Evolutionary conservation across 2,113 vertebrate genomes (phyloP).

Genomic region (Meriones unguiculatus): DNA sequence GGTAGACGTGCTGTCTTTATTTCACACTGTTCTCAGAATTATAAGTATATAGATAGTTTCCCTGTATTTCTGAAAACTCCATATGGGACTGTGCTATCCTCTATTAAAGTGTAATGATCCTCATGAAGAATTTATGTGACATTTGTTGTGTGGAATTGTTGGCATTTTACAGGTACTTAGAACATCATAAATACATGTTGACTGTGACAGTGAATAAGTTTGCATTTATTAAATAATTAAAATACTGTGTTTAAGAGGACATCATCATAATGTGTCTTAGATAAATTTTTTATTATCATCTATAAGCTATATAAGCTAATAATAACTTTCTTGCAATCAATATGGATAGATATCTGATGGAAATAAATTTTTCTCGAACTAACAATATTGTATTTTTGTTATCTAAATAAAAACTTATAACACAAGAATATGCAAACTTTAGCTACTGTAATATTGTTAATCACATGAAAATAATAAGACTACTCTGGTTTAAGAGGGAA

Average conservation of each 20-base stretch:
- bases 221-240: slow-evolving; percentile 42
- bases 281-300: not conserved
- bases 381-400: not conserved
- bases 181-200: not conserved
- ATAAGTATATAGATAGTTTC: not conserved
- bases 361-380: slow-evolving; percentile 10
- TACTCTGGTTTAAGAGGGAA: slow-evolving; percentile 50
- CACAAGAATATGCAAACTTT: not conserved
- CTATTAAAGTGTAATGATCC: not conserved
- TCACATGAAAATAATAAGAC: slow-evolving; percentile 19
- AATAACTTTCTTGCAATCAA: not conserved
- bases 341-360: not conserved
- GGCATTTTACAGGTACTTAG: not conserved
- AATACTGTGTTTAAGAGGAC: not conserved
- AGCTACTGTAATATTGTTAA: slow-evolving; percentile 45
- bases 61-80: not conserved
- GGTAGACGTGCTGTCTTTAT: not conserved
- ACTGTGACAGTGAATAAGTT: not conserved
- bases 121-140: not conserved
- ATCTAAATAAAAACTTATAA: slow-evolving; percentile 25
- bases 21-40: not conserved
- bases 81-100: not conserved
- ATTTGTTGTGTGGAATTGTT: not conserved
- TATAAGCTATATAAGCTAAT: not conserved
- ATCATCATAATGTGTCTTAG: slow-evolving; percentile 1